Conservation (phyloP, 1,140 invertebrate genomes). For the Leptonema lineaticorne region DNA sequence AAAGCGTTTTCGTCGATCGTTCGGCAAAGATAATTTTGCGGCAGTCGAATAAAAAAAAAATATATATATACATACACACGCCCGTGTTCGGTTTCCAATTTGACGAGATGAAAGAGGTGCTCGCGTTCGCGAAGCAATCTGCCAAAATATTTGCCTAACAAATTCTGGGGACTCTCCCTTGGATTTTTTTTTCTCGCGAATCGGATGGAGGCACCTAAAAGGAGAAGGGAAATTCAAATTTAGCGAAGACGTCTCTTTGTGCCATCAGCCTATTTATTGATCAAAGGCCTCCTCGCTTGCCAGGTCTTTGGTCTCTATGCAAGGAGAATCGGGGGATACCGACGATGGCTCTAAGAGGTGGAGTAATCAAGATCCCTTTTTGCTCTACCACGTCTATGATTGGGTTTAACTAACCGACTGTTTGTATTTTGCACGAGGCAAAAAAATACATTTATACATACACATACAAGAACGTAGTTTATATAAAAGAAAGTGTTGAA, state of each 20-base stretch:
- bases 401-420: slow-evolving; percentile 43
- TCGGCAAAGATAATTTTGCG: slow-evolving; percentile 41
- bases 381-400: slow-evolving; percentile 40
- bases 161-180: slow-evolving; percentile 18
- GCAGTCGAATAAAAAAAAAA: slow-evolving; percentile 27
- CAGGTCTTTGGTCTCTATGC: slow-evolving; percentile 20
- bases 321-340: neutral
- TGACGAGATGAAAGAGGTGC: slow-evolving; percentile 36
- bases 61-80: no score
- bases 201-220: no score
- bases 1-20: slow-evolving; percentile 44
- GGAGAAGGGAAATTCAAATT: slow-evolving; percentile 38
- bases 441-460: slow-evolving; percentile 6
- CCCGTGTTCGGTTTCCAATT: slow-evolving; percentile 39
- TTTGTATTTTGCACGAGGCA: slow-evolving; percentile 39
- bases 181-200: slow-evolving; percentile 7
- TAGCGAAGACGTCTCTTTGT: slow-evolving; percentile 36
- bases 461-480: no score
- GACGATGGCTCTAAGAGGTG: slow-evolving; percentile 15
- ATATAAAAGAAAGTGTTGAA: slow-evolving; percentile 35
- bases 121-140: slow-evolving; percentile 32
- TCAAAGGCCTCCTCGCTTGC: slow-evolving; percentile 35
- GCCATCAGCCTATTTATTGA: slow-evolving; percentile 42
- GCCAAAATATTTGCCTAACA: slow-evolving; percentile 28
- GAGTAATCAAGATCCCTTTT: slow-evolving; percentile 38